These are phyloP conservation scores for Emydocephalus ijimae DNA, from an alignment of 2,113 vertebrate genomes.

Conservation along the genomic window DNA sequence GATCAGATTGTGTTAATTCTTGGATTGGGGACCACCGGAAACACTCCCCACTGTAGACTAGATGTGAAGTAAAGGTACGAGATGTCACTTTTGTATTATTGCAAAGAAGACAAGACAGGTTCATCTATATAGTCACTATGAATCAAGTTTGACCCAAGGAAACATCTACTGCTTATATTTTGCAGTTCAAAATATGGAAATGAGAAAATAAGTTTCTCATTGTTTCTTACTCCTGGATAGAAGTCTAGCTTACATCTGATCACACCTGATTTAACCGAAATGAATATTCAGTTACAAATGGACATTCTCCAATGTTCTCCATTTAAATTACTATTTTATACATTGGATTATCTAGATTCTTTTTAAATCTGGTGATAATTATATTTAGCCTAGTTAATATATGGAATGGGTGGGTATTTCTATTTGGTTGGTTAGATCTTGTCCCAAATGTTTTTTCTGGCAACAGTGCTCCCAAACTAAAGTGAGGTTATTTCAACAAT, in stretches of 20 bases:
- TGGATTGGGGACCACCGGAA: background rate
- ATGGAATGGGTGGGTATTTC: background rate
- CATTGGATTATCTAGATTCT: background rate
- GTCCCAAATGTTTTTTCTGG: background rate
- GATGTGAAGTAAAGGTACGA: background rate
- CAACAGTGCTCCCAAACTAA: background rate
- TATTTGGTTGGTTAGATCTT: background rate
- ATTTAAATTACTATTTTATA: background rate
- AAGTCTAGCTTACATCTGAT: background rate
- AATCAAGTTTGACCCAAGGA: background rate
- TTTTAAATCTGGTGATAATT: background rate
- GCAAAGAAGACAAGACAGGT: background rate
- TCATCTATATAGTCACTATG: background rate
- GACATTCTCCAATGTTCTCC: background rate
- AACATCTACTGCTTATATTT: background rate
- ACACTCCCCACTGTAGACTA: background rate
- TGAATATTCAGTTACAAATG: background rate
- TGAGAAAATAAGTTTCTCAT: background rate
- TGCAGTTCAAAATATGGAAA: background rate
- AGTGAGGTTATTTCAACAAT: background rate
- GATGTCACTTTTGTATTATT: background rate
- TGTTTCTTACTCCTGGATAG: background rate
- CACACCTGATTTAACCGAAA: background rate
- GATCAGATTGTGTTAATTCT: background rate
- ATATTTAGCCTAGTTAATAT: background rate